phyloP scores from a whole-genome alignment of 2,797 vertebrate species.

The Poeciliopsis paucimaculata region DNA sequence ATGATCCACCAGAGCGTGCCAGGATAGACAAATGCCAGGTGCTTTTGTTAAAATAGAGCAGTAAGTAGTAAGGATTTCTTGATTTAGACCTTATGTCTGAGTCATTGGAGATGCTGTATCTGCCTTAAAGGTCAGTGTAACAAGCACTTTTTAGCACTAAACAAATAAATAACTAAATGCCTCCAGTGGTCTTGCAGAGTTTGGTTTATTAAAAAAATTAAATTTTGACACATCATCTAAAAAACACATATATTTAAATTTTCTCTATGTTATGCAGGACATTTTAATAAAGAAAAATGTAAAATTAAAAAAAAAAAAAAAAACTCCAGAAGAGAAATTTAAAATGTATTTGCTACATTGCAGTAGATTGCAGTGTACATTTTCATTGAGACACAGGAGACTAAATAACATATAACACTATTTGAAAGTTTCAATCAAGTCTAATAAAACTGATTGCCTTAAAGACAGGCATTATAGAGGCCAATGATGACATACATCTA shows the following conservation, averaged over 20 bases:
- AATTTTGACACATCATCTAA: background rate
- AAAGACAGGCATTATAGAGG: background rate
- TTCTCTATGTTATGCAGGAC: background rate
- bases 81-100: background rate
- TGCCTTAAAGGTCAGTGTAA: background rate
- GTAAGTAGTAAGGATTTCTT: conserved; percentile 2
- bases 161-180: background rate
- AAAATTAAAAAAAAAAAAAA: background rate
- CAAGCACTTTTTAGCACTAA: background rate
- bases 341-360: background rate
- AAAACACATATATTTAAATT: background rate
- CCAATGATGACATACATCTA: background rate
- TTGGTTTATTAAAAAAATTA: background rate
- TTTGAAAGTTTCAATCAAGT: background rate
- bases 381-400: background rate
- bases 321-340: background rate
- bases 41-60: background rate
- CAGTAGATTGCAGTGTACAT: background rate
- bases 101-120: background rate
- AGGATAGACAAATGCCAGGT: background rate
- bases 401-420: background rate
- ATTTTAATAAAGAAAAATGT: background rate
- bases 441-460: background rate
- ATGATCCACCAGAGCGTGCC: background rate
- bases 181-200: background rate